A percentile compares a stretch with the other conserved stretches of the same genome.
Evolutionary conservation across 2,888 invertebrate species (phyloP).

Genomic region (Cheilosia urbana): DNA sequence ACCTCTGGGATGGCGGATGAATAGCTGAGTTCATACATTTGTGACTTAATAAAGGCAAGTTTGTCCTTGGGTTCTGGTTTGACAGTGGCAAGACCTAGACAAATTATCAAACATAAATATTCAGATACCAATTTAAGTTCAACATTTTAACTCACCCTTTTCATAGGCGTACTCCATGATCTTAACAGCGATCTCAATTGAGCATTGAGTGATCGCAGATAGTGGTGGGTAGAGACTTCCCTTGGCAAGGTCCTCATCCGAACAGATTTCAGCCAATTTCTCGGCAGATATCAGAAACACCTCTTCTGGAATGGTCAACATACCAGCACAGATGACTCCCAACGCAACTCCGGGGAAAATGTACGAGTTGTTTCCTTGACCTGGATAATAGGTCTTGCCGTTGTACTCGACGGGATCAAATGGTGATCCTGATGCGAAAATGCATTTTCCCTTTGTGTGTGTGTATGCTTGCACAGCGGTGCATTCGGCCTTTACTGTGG

Average conservation of each 20-base stretch:
- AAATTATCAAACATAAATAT: constrained; percentile 60
- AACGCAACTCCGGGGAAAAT: constrained; percentile 98
- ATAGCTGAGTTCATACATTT: constrained; percentile 91
- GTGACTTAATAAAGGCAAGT: constrained; percentile 90
- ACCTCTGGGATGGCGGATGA: constrained; percentile 88
- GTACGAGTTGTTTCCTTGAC: constrained; percentile 99
- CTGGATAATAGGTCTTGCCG: constrained; percentile 93
- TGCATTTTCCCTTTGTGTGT: constrained; percentile 93
- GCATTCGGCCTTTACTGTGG: constrained; percentile 98
- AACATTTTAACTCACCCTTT: constrained; percentile 85
- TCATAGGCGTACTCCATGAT: constrained; percentile 93
- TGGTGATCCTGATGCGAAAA: constrained; percentile 99
- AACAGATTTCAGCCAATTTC: constrained; percentile 92
- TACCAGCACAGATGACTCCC: constrained; percentile 94
- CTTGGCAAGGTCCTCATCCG: constrained; percentile 90
- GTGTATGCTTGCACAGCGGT: constrained; percentile 99
- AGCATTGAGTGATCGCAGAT: constrained; percentile 91
- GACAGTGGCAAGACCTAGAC: constrained; percentile 90
- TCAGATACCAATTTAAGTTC: constrained; percentile 16
- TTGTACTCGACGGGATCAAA: constrained; percentile 93
- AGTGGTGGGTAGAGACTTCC: constrained; percentile 97
- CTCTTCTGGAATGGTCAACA: constrained; percentile 95
- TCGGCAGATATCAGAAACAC: constrained; percentile 96
- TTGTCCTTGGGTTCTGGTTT: constrained; percentile 90
- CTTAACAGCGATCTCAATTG: constrained; percentile 92